phyloP scores from a whole-genome alignment of 2,888 invertebrate species.

The Leptura quadrifasciata region DNA sequence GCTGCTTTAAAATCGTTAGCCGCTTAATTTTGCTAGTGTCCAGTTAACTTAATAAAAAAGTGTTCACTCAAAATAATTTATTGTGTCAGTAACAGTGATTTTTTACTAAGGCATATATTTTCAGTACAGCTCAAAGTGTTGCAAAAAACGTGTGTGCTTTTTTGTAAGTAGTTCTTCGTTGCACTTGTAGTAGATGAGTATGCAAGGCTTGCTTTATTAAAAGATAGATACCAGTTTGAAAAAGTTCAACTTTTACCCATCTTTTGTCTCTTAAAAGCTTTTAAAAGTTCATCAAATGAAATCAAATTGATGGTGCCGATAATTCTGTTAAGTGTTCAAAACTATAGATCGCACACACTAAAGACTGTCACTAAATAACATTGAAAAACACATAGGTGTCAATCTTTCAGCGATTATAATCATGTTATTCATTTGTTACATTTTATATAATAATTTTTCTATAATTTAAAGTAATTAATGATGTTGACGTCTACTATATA shows the following conservation, averaged over 20 bases:
- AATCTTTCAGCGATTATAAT: no score
- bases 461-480: no score
- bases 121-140: neutral
- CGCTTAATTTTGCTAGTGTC: neutral
- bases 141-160: neutral
- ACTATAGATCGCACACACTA: neutral
- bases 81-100: neutral
- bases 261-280: slow-evolving; percentile 14
- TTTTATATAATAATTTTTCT: no score
- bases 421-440: no score
- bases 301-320: neutral
- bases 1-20: neutral
- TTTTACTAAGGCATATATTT: neutral
- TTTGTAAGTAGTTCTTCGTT: neutral
- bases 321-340: neutral
- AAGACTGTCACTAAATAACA: neutral
- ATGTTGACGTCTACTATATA: no score
- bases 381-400: no score
- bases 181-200: neutral
- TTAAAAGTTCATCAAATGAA: neutral
- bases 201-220: neutral
- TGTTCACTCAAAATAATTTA: neutral
- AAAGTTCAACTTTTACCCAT: slow-evolving; percentile 7
- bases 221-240: neutral
- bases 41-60: neutral